phyloP scores from a whole-genome alignment of 2,113 vertebrate genomes.

The Pseudorectes ferrugineus region DNA sequence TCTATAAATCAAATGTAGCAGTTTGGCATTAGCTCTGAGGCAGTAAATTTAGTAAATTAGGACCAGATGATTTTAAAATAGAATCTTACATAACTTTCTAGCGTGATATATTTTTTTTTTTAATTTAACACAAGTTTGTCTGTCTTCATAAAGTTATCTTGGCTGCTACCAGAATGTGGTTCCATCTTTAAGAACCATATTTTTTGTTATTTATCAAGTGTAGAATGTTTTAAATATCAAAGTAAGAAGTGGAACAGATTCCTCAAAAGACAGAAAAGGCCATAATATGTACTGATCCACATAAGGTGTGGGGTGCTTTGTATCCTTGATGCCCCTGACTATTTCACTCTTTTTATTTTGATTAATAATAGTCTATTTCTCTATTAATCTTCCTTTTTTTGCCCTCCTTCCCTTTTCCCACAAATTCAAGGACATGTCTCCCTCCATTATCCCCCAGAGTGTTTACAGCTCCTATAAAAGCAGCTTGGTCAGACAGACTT shows the following conservation, averaged over 20 bases:
- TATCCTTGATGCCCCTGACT: background rate
- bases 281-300: background rate
- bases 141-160: constrained; percentile 61
- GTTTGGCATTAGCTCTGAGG: constrained; percentile 71
- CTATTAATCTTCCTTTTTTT: background rate
- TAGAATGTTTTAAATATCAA: constrained; percentile 14
- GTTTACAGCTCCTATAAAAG: background rate
- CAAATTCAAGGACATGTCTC: background rate
- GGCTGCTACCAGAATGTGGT: constrained; percentile 48
- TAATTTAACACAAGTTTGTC: constrained; percentile 57
- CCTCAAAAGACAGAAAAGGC: background rate
- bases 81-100: constrained; percentile 77
- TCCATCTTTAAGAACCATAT: background rate
- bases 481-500: background rate
- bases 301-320: background rate
- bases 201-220: constrained; percentile 24
- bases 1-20: constrained; percentile 79
- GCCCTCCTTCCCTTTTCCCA: background rate
- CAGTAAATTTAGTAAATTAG: constrained; percentile 80
- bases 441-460: background rate
- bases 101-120: constrained; percentile 18
- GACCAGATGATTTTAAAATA: constrained; percentile 82
- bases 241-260: background rate
- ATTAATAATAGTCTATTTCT: background rate
- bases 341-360: background rate